These are phyloP conservation scores for Drosophila yooni DNA, from an alignment of 2,888 invertebrate genomes.

Conservation along the genomic window DNA sequence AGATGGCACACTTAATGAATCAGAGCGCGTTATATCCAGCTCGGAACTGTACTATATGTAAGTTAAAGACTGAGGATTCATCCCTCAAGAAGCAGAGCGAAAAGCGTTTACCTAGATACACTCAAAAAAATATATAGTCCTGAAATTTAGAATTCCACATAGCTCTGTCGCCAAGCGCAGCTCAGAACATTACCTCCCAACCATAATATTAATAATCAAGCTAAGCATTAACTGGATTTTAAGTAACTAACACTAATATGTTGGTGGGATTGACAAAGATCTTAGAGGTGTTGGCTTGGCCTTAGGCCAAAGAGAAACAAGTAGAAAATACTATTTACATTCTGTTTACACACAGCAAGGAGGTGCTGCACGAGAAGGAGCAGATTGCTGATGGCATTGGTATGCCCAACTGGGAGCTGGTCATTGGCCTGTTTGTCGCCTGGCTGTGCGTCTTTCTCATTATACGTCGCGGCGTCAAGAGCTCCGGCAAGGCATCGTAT, in stretches of 20 bases:
- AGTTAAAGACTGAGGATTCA: constrained; percentile 60
- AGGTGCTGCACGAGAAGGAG: constrained; percentile 86
- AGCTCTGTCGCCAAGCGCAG: neutral
- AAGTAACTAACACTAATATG: neutral
- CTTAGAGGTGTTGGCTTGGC: constrained; percentile 36
- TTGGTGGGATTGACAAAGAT: neutral
- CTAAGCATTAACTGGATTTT: neutral
- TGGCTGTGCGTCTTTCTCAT: constrained; percentile 86
- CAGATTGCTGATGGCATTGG: constrained; percentile 87
- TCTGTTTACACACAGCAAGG: constrained; percentile 82
- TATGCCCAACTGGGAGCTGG: constrained; percentile 86
- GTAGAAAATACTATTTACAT: neutral
- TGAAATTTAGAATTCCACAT: neutral
- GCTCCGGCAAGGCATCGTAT: constrained; percentile 90
- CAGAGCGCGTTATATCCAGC: constrained; percentile 83
- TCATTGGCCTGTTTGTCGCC: constrained; percentile 86
- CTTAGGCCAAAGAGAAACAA: neutral
- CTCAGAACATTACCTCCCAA: neutral
- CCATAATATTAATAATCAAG: neutral
- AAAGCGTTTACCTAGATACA: neutral
- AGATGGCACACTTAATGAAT: constrained; percentile 34
- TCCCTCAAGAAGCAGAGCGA: neutral
- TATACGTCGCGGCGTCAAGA: constrained; percentile 87
- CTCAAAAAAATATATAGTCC: neutral
- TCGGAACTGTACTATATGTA: constrained; percentile 87